Percentiles rank a stretch among this genome's conserved stretches.
Conservation (phyloP, 2,888 invertebrate species). For the Coenonympha glycerion region DNA sequence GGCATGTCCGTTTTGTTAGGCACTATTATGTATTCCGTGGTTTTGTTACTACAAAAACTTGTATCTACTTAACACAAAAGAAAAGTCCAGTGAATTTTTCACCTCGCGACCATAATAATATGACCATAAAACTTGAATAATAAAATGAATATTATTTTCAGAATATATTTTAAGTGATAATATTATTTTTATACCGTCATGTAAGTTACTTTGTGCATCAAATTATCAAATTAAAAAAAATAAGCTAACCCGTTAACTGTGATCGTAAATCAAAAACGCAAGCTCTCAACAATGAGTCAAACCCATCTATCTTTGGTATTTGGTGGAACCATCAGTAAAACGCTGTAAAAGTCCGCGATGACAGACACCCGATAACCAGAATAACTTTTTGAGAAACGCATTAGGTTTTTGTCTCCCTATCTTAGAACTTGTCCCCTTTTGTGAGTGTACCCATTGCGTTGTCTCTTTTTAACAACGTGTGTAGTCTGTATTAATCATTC, state of each 20-base stretch:
- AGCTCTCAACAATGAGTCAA: constrained; percentile 35
- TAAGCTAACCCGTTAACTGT: constrained; percentile 4
- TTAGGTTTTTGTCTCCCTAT: constrained; percentile 48
- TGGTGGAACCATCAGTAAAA: constrained; percentile 30
- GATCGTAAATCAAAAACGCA: constrained; percentile 29
- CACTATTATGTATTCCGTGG: too few species aligned
- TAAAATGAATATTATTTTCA: too few species aligned
- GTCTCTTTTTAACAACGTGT: constrained; percentile 27
- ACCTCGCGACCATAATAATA: too few species aligned
- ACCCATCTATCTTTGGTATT: constrained; percentile 29
- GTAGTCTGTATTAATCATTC: constrained; percentile 29
- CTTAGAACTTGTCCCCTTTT: constrained; percentile 32
- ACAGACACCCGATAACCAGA: constrained; percentile 67
- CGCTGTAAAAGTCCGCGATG: constrained; percentile 48
- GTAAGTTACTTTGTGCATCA: too few species aligned
- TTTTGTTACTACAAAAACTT: too few species aligned
- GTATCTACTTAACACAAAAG: too few species aligned
- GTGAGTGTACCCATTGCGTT: constrained; percentile 27
- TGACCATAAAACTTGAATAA: too few species aligned
- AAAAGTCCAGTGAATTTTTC: too few species aligned
- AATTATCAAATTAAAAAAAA: not conserved
- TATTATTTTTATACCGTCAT: too few species aligned
- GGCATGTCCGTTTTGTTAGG: too few species aligned
- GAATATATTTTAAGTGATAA: too few species aligned
- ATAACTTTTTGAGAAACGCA: constrained; percentile 57